Percentiles rank a stretch among this genome's conserved stretches.
These are phyloP conservation scores for Luperina nickerlii DNA, from an alignment of 2,888 invertebrate genomes.

Conservation along the genomic window DNA sequence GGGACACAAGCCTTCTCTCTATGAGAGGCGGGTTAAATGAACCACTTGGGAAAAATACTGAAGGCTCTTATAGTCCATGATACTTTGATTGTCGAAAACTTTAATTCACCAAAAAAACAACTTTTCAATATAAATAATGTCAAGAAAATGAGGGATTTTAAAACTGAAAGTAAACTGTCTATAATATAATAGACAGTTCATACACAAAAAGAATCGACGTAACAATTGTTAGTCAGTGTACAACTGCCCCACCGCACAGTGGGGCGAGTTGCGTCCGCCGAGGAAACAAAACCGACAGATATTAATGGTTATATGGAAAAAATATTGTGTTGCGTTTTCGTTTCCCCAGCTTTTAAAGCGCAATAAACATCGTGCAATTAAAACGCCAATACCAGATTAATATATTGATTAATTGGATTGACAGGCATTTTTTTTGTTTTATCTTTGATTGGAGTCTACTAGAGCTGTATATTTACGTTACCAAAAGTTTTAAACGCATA, in stretches of 20 bases:
- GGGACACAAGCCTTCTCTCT: no score
- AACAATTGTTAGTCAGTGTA: slow-evolving; percentile 65
- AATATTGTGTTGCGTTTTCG: slow-evolving; percentile 91
- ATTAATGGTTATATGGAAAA: slow-evolving; percentile 93
- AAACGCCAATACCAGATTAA: slow-evolving; percentile 89
- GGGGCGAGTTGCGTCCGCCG: slow-evolving; percentile 79
- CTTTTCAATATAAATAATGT: no score
- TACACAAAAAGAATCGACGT: slow-evolving; percentile 61
- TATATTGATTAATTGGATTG: slow-evolving; percentile 82
- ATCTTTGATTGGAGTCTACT: neutral
- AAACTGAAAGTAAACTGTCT: slow-evolving; percentile 14
- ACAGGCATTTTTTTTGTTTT: slow-evolving; percentile 24
- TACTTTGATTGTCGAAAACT: neutral
- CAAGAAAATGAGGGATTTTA: neutral
- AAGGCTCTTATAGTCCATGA: neutral
- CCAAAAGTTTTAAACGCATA: neutral
- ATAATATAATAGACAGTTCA: slow-evolving; percentile 41
- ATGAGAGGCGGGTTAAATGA: no score
- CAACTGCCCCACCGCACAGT: slow-evolving; percentile 79
- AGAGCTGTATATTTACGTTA: neutral
- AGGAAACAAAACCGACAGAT: slow-evolving; percentile 92
- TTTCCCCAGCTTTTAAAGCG: slow-evolving; percentile 89
- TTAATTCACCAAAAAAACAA: no score
- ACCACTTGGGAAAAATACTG: neutral
- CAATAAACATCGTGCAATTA: slow-evolving; percentile 89